Conservation (phyloP, 2,888 invertebrate genomes). For the Andrena bicolor region DNA sequence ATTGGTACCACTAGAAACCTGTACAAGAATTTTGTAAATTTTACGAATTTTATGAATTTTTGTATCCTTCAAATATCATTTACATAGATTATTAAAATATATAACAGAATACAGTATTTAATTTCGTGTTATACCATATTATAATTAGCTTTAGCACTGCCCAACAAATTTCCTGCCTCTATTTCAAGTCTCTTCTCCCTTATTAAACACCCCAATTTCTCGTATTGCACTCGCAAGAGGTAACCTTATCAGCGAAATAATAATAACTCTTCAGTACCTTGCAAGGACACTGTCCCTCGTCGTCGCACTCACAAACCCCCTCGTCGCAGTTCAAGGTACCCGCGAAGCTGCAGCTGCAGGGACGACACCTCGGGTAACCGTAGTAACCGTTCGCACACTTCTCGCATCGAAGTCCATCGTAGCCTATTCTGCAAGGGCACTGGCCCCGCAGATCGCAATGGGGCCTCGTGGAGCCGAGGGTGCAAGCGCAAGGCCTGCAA, state of each 20-base stretch:
- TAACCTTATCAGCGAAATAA: not conserved
- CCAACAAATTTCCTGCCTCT: no score
- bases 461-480: constrained; percentile 89
- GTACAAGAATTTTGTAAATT: no score
- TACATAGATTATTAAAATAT: not conserved
- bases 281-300: constrained; percentile 94
- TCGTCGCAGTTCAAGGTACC: constrained; percentile 89
- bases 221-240: not conserved
- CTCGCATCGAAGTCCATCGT: constrained; percentile 92
- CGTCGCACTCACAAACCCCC: constrained; percentile 90
- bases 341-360: constrained; percentile 92
- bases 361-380: constrained; percentile 94
- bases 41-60: not conserved
- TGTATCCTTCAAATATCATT: not conserved
- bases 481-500: constrained; percentile 93
- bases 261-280: constrained; percentile 87
- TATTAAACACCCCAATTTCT: no score
- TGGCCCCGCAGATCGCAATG: constrained; percentile 90
- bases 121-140: no score
- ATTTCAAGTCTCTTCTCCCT: no score
- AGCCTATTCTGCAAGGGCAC: constrained; percentile 92
- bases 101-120: not conserved
- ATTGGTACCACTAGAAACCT: no score
- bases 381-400: constrained; percentile 94
- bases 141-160: no score